Base-by-base conservation (phyloP, 2,113 vertebrate species). In the Cnemophilus loriae region DNA sequence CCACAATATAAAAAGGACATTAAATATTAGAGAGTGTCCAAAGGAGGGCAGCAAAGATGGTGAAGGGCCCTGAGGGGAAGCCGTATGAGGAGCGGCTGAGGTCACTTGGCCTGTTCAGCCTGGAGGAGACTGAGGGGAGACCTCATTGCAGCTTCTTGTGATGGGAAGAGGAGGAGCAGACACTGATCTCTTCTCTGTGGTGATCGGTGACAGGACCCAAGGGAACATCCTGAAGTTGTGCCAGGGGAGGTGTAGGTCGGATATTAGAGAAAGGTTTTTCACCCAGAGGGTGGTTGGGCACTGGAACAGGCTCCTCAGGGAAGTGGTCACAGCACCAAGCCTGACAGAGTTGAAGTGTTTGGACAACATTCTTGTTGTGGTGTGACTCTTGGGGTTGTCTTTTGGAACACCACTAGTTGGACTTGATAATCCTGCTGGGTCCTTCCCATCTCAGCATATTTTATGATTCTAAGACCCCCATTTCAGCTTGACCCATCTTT, bases 1-100 rank as follows among this genome's bases (percentile, higher is more conserved):
- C 10, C 3, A 3, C 7, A 33, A 5, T 20, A 16, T 23, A 16
- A 73, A 27, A 41, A 18, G 1, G 32, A 28, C 1, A 33, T 64
- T 42, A 2, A 80, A 26, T 35, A 3, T 33, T 33, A 20, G 30
- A 35, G 10, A 49, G 11, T 0, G 0, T 41, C 26, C 32, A 56
- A 49, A 88, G 17, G 14, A 64, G 14, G 8, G 8, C 6, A 30
- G 26, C 3, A 18, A 42, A 27, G 26, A 16, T 13, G 6, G 3
- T 2, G 10, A 80, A 73, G 6, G 7, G 11, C 10, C 35, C 57
- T 13, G 21, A 73, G 21, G 11, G 2, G 57, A 56, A 35, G 24
- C 11, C 0, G 1, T 47, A 0, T n/a, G 56, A 61, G 18, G 20
- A 70, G 13, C 0, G 0, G 9, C 26, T 65, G 42, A 73, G 21